Base-by-base conservation (phyloP, 2,888 invertebrate genomes). In the Lasius fuliginosus region DNA sequence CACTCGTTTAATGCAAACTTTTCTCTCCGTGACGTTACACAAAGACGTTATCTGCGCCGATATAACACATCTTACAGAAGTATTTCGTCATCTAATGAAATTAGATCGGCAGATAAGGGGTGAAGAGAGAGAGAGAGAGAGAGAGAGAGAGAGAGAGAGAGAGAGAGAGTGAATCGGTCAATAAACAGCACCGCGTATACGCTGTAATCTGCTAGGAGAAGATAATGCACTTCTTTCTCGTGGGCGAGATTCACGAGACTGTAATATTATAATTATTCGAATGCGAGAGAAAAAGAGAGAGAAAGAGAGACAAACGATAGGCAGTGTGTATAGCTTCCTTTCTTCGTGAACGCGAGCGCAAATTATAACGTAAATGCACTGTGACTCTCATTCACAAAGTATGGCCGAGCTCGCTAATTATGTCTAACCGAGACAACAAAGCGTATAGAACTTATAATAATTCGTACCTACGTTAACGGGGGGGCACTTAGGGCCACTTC, bases 381-480 rank as follows among this genome's bases (percentile, higher is more conserved):
- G 40, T 56, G 56, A 69, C 23, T 27, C 42, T 42, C 23, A 62
- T 79, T 71, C 33, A 23, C n/a, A 3, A 67, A 15, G 46, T 30
- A 67, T 23, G 23, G 3, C 23, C n/a, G 27, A n/a, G 27, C 18
- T n/a, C 27, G 73, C 12, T 79, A 79, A 71, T 79, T 33, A 18
- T 33, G 23, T 11, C 9, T 33, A 71, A 60, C 1, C 18, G 73
- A 18, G 53, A 49, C 27, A 73, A 79, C 3, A 23, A 73, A 60
- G 60, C 46, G 12, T 23, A 15, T 15, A 3, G 18, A 9, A 18
- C 6, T 18, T 49, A 8, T 73, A 60, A 71, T 71, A 12, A 60
- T 60, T 71, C 46, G 46, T 46, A 46, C 79, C 79, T 62, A 71
- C 42, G 58, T 46, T 60, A 46, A 73, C 49, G 46, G 30, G 0